Base-by-base conservation (phyloP, 92 coral and sea anemone species). In the Anthopleura xanthogrammica region DNA sequence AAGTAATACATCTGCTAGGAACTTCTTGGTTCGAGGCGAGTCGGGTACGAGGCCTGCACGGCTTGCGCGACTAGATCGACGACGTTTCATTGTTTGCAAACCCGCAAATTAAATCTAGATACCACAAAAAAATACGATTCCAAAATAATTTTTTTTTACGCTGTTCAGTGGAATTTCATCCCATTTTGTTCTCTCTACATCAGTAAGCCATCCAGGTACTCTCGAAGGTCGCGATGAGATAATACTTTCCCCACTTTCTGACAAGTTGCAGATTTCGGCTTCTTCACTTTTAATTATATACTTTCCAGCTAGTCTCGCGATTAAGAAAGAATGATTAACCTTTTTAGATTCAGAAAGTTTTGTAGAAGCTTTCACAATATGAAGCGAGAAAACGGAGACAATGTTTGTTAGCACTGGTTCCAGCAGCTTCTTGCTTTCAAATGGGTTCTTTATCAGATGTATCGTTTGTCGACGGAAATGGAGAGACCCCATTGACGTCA, bases 1-100 rank as follows among this genome's bases (percentile, higher is more conserved):
- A 9, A 93, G 92, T 29, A 93, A 84, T 10, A 93, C 94, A 50
- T 93, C 94, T 11, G 97, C 88, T 55, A 93, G 77, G 76, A 93
- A 82, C 85, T 93, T 91, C 86, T 86, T 91, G 29, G 89, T 91
- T 20, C 89, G 87, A 7, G 88, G 68, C 19, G 88, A 72, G 13
- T 78, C 83, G n/a, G 84, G 36, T 52, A 86, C 86, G 55, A 90
- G 88, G 36, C 94, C 91, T 10, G 92, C 77, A n/a, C 94, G 92
- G 82, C 94, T 93, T 17, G 97, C 82, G 52, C 93, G 88, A 57
- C 90, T 90, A 68, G 91, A 87, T 19, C 89, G 83, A 11, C 93
- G 83, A 19, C 95, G 83, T 64, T 90, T 88, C 85, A 89, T 92
- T 89, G 77, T 41, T 73, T 52, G 87, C 79, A 79, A 90, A 64